Conservation (phyloP, 2,797 vertebrate genomes). For the Diplodus sargus region DNA sequence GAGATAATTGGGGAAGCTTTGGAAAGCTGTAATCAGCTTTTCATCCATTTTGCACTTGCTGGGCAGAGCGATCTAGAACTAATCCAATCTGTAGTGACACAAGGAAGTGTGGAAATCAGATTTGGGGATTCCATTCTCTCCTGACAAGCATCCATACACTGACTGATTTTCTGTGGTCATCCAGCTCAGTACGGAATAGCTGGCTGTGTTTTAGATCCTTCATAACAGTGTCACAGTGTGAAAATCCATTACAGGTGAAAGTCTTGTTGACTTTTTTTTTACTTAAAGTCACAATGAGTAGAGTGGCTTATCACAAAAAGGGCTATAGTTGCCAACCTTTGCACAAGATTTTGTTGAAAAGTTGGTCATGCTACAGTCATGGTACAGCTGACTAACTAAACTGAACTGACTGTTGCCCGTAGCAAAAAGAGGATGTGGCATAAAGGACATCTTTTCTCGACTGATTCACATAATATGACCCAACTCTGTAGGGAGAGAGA, state of each 20-base stretch:
- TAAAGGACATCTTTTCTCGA: no score
- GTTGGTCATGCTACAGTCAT: no score
- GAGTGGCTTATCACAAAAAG: no score
- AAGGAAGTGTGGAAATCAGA: constrained; percentile 48
- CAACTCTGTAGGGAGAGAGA: no score
- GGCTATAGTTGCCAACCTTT: no score
- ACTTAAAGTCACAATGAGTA: neutral
- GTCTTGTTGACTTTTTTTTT: neutral
- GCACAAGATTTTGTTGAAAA: no score
- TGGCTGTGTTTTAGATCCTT: neutral
- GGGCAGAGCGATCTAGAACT: constrained; percentile 29
- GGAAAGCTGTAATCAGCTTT: constrained; percentile 34
- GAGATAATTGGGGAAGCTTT: constrained; percentile 4
- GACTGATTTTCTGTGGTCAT: neutral
- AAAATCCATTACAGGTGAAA: neutral
- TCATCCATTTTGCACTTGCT: constrained; percentile 27
- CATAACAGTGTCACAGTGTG: neutral
- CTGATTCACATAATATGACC: no score
- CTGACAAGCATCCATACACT: neutral
- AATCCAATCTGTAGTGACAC: constrained; percentile 50
- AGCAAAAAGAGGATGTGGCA: no score
- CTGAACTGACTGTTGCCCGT: no score
- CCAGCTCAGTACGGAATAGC: neutral
- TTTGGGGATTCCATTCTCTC: constrained; percentile 16
- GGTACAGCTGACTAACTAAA: no score